Evolutionary conservation across 2,797 vertebrate species (phyloP).

Genomic region (Macropodus opercularis): DNA sequence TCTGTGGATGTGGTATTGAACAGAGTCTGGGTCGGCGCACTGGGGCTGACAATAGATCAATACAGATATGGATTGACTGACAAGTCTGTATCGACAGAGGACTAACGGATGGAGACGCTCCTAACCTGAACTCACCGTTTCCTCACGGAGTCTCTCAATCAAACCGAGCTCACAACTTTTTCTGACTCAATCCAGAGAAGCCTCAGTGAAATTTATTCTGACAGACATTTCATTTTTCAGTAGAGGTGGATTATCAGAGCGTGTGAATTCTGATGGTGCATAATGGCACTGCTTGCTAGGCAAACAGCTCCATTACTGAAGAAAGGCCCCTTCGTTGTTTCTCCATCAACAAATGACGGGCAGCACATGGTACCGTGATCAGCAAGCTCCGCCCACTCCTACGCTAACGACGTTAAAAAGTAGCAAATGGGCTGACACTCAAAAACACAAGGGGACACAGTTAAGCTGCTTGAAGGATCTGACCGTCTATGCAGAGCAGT

Average conservation of each 20-base stretch:
- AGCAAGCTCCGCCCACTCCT: conserved; percentile 45
- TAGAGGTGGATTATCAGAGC: conserved; percentile 23
- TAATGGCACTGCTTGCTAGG: conserved; percentile 22
- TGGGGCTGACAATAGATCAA: conserved; percentile 49
- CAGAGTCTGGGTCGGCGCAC: not conserved
- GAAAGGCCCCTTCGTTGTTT: conserved; percentile 43
- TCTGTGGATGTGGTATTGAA: conserved; percentile 14
- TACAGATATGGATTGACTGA: conserved; percentile 57
- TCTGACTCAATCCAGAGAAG: conserved; percentile 31
- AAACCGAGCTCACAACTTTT: conserved; percentile 26
- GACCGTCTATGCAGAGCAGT: conserved; percentile 19
- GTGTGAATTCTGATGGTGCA: conserved; percentile 24
- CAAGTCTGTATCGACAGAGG: conserved; percentile 36
- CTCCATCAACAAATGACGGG: conserved; percentile 51
- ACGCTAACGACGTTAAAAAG: conserved; percentile 64
- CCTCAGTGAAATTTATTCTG: conserved; percentile 15
- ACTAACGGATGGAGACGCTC: conserved; percentile 37
- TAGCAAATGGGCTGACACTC: conserved; percentile 51
- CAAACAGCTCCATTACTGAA: conserved; percentile 47
- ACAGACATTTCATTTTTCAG: conserved; percentile 21
- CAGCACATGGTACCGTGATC: conserved; percentile 46
- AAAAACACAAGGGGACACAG: not conserved
- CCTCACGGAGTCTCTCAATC: conserved; percentile 22
- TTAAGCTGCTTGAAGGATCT: too few relatives aligned
- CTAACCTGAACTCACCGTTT: conserved; percentile 16